Conservation (phyloP, 2,797 vertebrate genomes). For the Rhynchonycteris naso region DNA sequence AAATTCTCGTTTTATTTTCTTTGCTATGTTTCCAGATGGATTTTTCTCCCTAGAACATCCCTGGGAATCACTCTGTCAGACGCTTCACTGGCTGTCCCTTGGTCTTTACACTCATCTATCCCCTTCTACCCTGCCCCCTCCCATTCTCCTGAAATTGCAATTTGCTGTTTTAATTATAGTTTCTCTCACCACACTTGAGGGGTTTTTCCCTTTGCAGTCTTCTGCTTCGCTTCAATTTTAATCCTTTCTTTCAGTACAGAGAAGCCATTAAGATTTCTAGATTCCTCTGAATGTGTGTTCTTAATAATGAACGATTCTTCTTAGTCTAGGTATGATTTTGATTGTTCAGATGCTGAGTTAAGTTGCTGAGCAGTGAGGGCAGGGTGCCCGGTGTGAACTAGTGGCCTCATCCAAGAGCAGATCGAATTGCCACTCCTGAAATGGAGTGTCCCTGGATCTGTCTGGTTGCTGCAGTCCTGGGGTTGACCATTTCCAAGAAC, state of each 20-base stretch:
- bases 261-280: constrained; percentile 74
- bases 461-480: neutral
- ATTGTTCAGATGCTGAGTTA: neutral
- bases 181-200: constrained; percentile 56
- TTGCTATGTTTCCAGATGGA: constrained; percentile 79
- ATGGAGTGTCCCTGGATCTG: neutral
- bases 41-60: constrained; percentile 71
- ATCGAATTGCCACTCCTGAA: neutral
- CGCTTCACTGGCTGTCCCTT: constrained; percentile 65
- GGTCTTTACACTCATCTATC: constrained; percentile 5
- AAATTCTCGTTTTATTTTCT: constrained; percentile 79
- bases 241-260: constrained; percentile 69
- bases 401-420: neutral
- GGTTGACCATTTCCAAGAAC: neutral
- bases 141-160: constrained; percentile 2
- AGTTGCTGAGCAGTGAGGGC: neutral
- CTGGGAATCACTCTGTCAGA: constrained; percentile 75
- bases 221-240: constrained; percentile 61
- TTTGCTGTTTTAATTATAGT: constrained; percentile 76
- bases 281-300: constrained; percentile 53
- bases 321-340: neutral
- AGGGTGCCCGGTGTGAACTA: neutral
- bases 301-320: constrained; percentile 57
- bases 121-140: neutral
- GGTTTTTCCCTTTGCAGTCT: constrained; percentile 32